Conservation (phyloP, 1,140 invertebrate species). For the Diorhabda sublineata region DNA sequence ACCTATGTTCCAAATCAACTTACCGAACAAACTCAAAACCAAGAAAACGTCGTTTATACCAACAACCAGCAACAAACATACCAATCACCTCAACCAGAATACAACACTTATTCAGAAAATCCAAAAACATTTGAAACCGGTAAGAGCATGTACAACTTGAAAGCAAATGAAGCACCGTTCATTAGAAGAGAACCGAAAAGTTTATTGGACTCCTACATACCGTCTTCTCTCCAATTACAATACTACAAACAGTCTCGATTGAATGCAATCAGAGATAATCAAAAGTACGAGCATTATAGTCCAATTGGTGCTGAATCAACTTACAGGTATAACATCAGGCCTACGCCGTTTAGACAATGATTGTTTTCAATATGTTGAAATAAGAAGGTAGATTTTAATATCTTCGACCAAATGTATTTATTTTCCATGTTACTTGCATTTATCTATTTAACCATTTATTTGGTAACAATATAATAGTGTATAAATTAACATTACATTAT, state of each 20-base stretch:
- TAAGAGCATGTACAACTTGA: conserved; percentile 12
- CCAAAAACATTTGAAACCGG: conserved; percentile 8
- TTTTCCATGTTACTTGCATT: too few species aligned
- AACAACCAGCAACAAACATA: conserved; percentile 16
- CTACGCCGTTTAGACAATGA: not conserved
- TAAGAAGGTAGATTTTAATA: too few species aligned
- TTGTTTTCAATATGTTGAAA: not conserved
- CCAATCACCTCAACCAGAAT: conserved; percentile 14
- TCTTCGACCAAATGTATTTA: too few species aligned
- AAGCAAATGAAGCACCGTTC: conserved; percentile 14
- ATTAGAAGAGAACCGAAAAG: conserved; percentile 36
- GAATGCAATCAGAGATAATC: conserved; percentile 10
- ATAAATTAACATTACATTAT: too few species aligned
- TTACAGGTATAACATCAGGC: not conserved
- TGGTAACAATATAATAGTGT: too few species aligned
- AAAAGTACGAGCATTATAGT: not conserved
- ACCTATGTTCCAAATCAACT: conserved; percentile 22
- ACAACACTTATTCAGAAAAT: conserved; percentile 14
- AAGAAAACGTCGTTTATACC: conserved; percentile 22
- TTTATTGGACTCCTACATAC: conserved; percentile 41
- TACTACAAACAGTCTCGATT: conserved; percentile 31
- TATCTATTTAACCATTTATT: too few species aligned
- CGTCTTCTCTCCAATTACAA: conserved; percentile 36
- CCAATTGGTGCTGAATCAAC: not conserved
- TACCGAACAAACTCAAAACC: conserved; percentile 25